phyloP scores from a whole-genome alignment of 2,797 vertebrate species.

The Tympanoctomys barrerae region DNA sequence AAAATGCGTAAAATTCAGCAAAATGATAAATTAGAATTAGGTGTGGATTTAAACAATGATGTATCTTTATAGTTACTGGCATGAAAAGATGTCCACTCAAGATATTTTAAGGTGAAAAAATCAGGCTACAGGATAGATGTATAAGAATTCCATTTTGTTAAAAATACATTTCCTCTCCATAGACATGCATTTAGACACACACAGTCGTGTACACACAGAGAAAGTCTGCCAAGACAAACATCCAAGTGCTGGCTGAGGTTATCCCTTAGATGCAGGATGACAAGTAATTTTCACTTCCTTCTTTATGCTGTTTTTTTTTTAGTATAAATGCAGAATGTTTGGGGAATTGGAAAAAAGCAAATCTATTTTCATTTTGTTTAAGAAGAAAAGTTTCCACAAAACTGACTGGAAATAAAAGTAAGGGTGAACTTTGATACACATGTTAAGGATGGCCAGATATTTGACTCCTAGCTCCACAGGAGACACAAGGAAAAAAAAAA shows the following conservation, averaged over 20 bases:
- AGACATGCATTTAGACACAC: slow-evolving; percentile 18
- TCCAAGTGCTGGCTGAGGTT: neutral
- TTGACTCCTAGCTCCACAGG: neutral
- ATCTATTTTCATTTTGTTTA: slow-evolving; percentile 50
- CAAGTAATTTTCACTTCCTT: slow-evolving; percentile 53
- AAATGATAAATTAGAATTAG: slow-evolving; percentile 46
- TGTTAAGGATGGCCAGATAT: neutral
- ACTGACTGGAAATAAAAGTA: neutral
- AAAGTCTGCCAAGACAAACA: neutral
- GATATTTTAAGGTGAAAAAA: slow-evolving; percentile 54
- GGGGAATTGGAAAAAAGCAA: slow-evolving; percentile 68
- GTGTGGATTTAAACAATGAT: slow-evolving; percentile 17
- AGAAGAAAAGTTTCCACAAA: neutral
- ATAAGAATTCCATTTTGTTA: slow-evolving; percentile 34
- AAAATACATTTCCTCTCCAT: slow-evolving; percentile 23
- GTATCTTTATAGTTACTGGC: slow-evolving; percentile 45
- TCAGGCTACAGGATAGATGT: slow-evolving; percentile 45
- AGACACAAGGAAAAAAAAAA: neutral
- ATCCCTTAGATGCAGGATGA: neutral
- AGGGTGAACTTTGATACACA: neutral
- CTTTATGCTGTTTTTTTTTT: slow-evolving; percentile 27
- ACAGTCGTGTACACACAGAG: neutral
- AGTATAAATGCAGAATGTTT: slow-evolving; percentile 15
- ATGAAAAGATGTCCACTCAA: slow-evolving; percentile 50
- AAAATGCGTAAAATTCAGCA: slow-evolving; percentile 43